Evolutionary conservation across 2,113 vertebrate species (phyloP), one percentile per base, ranked within the genome.

Genomic region (Peromyscus californicus): DNA sequence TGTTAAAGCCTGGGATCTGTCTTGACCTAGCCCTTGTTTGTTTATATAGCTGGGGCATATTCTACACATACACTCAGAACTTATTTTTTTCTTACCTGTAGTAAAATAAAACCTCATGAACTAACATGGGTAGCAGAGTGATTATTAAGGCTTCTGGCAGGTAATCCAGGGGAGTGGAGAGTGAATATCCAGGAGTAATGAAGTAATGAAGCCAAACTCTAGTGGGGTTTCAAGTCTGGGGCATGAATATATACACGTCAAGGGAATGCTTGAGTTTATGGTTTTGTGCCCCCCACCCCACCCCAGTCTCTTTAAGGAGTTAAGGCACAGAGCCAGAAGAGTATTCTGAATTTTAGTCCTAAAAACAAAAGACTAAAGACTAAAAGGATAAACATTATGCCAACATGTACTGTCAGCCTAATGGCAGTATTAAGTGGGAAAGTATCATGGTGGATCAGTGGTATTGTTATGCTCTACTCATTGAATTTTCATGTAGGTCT

Each of bases 21-120:
- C 98, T 98, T 98, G 90, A 91, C 97, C 94, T 92, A 90, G 89
- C 69, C 22, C 31, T 57, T 95, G 92, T 96, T 96, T 96, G 74
- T 98, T 95, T 91, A 84, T 80, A 95, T 10, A 93, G 24, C 90
- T 92, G 36, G n/a, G 57, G 76, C 89, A 61, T 84, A 85, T 96
- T 96, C 94, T 63, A 89, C 74, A 72, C 9, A 51, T 54, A n/a
- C 96, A 70, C 90, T 97, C 92, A 97, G 94, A 89, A 88, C 65
- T 92, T 88, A 67, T 15, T 86, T 9, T 91, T 92, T 87, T 22
- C 16, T 2, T 89, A 24, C 80, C 48, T 91, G 48, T 61, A 97
- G 75, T 95, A 65, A 88, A 74, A 85, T 67, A 69, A 90, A 91
- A n/a, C 65, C 45, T 96, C 39, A 76, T 85, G 42, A 72, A 29